A percentile compares a stretch with the other conserved stretches of the same genome.
Evolutionary conservation across 2,113 vertebrate species (phyloP).

Genomic region (Tragelaphus buxtoni): DNA sequence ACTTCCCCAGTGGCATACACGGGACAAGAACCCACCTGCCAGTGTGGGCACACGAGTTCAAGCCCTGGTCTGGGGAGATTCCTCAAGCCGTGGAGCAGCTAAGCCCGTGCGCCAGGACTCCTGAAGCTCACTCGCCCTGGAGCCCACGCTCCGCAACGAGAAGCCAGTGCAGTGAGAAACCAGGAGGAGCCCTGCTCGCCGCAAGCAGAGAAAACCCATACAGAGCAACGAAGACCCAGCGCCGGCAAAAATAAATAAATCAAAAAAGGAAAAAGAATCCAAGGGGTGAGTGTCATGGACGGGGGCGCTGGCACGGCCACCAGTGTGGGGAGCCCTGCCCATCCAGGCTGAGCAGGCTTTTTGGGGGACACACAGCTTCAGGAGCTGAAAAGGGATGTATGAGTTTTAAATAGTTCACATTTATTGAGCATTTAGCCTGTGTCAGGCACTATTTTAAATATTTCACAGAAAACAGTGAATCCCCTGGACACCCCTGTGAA

Average conservation of each 20-base stretch:
- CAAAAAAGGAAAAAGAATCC: neutral
- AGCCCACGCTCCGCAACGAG: fast-evolving
- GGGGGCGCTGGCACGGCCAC: fast-evolving
- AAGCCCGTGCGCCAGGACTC: neutral
- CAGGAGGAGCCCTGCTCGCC: neutral
- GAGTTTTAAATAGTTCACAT: neutral
- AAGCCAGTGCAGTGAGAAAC: fast-evolving
- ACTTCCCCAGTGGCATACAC: neutral
- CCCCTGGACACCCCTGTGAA: neutral
- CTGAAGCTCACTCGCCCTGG: neutral
- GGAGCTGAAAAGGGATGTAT: neutral
- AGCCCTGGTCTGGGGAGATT: neutral
- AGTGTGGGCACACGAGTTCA: fast-evolving
- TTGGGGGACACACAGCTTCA: neutral
- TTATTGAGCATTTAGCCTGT: neutral
- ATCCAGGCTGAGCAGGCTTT: neutral
- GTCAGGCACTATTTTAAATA: neutral
- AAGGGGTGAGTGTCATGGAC: neutral
- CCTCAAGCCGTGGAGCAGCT: neutral
- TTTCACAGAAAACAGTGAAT: neutral
- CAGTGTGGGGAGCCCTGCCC: fast-evolving
- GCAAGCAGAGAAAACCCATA: neutral
- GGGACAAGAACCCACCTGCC: neutral
- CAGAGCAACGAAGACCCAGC: neutral
- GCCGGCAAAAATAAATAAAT: neutral